Evolutionary conservation across 2,888 invertebrate species (phyloP), one percentile per base, ranked within the genome.

Genomic region (Elysia crispata): DNA sequence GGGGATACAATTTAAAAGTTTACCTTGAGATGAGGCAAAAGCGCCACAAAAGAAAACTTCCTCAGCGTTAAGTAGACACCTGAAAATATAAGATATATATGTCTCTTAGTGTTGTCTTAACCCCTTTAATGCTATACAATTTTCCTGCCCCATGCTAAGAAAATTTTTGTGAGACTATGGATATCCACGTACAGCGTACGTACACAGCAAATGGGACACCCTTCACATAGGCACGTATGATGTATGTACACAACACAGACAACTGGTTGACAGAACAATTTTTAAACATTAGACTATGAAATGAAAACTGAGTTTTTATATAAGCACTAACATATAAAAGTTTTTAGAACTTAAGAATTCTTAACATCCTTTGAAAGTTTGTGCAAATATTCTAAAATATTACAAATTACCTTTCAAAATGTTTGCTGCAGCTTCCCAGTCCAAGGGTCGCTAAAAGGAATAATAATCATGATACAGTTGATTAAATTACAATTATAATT

Each of bases 351-450:
- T 11, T 41, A 6, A 41, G 41, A 41, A 41, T n/a, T 41, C 41
- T 41, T 11, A 41, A 41, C 3, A 41, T 41, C 41, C 41, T 41
- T 41, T 41, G 41, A 41, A 3, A 41, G 41, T 41, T 11, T 60
- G 6, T n/a, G 8, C 23, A n/a, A 28, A n/a, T 30, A 3, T 25
- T 18, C n/a, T 62, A 31, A 8, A 69, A 41, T 62, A 62, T 0
- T 41, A 30, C 50, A 6, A 11, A 41, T 81, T 82, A 86, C 93
- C 99, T 93, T 97, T 97, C 0, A 99, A 93, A 74, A 99, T 93
- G 28, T 96, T 96, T 69, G 97, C 97, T 0, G 99, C 98, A 0
- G 99, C 98, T 90, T 97, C 97, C 99, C 99, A 99, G 90, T 99
- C 98, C 0, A 97, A 97, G 86, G 98, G 97, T 87, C 98, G 94